Evolutionary conservation across 2,888 invertebrate genomes (phyloP).

Genomic region (Cyclophora albipunctata): DNA sequence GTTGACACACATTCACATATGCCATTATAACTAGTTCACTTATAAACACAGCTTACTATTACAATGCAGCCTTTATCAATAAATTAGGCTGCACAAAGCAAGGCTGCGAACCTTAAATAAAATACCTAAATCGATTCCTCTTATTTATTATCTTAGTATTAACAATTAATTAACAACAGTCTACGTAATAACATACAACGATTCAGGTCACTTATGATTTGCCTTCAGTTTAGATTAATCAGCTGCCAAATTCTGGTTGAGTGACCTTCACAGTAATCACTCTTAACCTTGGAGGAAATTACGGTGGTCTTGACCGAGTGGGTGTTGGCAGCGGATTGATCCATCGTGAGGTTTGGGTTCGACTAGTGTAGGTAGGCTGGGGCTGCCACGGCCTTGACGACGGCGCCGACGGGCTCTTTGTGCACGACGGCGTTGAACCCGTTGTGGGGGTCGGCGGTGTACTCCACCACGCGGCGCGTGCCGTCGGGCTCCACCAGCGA

Average conservation of each 20-base stretch:
- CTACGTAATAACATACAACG: constrained; percentile 36
- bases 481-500: constrained; percentile 79
- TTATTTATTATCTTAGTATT: constrained; percentile 68
- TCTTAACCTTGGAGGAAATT: not conserved
- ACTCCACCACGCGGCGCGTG: constrained; percentile 76
- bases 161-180: constrained; percentile 51
- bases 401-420: constrained; percentile 72
- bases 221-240: constrained; percentile 32
- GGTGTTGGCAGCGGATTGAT: not conserved
- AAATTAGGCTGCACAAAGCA: too few relatives aligned
- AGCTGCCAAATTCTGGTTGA: constrained; percentile 2
- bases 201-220: constrained; percentile 41
- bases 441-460: constrained; percentile 79
- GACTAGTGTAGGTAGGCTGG: constrained; percentile 49
- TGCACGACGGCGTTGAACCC: constrained; percentile 81
- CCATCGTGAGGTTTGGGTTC: constrained; percentile 1
- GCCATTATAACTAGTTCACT: constrained; percentile 28
- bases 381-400: constrained; percentile 57
- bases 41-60: not conserved
- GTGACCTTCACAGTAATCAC: not conserved
- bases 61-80: too few relatives aligned
- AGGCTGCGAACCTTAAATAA: constrained; percentile 8
- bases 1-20: constrained; percentile 35
- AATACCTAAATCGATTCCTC: constrained; percentile 49
- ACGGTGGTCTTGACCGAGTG: not conserved